Percentiles rank a stretch among this genome's conserved stretches.
phyloP scores from a whole-genome alignment of 2,888 invertebrate genomes.

The Drosophila koepferae region DNA sequence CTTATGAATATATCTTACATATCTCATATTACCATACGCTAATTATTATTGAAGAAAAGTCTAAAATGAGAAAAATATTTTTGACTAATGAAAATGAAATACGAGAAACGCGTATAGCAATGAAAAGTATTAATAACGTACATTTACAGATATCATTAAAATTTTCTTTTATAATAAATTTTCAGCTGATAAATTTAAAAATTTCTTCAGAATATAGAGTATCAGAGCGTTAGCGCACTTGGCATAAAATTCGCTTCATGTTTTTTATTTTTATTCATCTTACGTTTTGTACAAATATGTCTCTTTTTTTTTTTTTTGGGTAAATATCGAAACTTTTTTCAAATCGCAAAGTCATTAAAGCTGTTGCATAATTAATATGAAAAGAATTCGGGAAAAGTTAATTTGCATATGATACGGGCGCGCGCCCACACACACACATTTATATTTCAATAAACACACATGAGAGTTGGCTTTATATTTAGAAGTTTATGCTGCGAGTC shows the following conservation, averaged over 20 bases:
- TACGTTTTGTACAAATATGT: background rate
- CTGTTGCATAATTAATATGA: conserved; percentile 47
- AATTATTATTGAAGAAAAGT: background rate
- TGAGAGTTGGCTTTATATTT: conserved; percentile 19
- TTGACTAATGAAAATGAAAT: background rate
- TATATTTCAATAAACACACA: conserved; percentile 15
- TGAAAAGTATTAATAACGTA: background rate
- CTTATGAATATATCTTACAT: background rate
- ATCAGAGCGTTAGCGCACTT: background rate
- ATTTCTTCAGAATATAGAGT: background rate
- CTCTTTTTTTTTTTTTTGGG: background rate
- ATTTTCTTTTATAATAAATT: background rate
- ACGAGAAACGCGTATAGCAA: background rate
- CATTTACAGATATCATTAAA: background rate
- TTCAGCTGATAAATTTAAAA: background rate
- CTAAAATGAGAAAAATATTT: background rate
- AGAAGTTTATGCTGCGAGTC: conserved; percentile 13
- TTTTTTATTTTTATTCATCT: background rate
- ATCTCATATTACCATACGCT: background rate
- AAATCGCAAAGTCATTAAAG: conserved; percentile 49
- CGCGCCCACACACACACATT: background rate
- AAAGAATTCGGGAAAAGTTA: conserved; percentile 24
- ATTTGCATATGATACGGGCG: conserved; percentile 43
- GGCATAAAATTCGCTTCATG: background rate
- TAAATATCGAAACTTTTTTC: conserved; percentile 22